phyloP scores from a whole-genome alignment of 2,888 invertebrate genomes.

The Belgica antarctica region DNA sequence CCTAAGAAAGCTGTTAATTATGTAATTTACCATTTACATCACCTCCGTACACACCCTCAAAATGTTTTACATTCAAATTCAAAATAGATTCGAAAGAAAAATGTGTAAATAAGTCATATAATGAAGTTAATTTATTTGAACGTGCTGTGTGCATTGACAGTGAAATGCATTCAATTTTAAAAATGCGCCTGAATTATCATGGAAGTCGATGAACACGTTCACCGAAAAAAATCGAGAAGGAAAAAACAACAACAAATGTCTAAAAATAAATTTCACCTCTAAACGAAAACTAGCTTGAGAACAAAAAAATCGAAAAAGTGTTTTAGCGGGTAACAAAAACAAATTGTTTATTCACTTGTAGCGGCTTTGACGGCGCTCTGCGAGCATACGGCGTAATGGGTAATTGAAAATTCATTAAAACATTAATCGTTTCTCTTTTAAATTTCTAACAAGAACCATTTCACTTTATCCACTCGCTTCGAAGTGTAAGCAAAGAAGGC shows the following conservation, averaged over 20 bases:
- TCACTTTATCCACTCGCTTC: background rate
- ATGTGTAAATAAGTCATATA: conserved; percentile 29
- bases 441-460: background rate
- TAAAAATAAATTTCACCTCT: conserved; percentile 34
- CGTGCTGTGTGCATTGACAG: conserved; percentile 36
- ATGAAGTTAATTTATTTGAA: conserved; percentile 34
- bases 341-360: background rate
- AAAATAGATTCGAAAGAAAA: conserved; percentile 2
- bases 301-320: conserved; percentile 2
- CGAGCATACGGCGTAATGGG: background rate
- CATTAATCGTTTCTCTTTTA: conserved; percentile 12
- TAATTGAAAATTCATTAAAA: conserved; percentile 42
- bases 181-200: conserved; percentile 22
- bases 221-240: too few relatives aligned
- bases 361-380: conserved; percentile 5
- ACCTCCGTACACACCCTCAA: too few relatives aligned
- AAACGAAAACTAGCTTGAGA: background rate
- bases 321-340: conserved; percentile 13
- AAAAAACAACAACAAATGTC: conserved; percentile 36
- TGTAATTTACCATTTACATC: conserved; percentile 1
- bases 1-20: too few relatives aligned
- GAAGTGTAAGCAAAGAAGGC: too few relatives aligned
- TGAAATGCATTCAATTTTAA: conserved; percentile 33
- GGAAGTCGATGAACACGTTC: conserved; percentile 21
- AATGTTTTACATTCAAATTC: conserved; percentile 4